A percentile compares a stretch with the other conserved stretches of the same genome.
Conservation (phyloP, 2,113 vertebrate species). For the Columba janthina region DNA sequence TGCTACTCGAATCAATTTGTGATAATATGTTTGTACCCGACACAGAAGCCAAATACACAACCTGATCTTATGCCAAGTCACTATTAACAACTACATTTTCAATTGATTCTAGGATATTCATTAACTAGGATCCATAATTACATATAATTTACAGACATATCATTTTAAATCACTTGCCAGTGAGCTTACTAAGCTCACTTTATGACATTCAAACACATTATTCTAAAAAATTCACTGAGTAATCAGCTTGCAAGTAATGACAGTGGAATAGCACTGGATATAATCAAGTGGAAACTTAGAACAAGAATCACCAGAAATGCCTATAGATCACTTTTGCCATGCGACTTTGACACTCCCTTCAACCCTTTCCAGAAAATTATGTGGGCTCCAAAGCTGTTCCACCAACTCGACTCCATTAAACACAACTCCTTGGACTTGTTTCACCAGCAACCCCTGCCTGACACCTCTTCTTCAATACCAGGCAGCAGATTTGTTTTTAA, state of each 20-base stretch:
- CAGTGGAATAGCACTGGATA: neutral
- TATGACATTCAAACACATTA: conserved; percentile 57
- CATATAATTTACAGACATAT: conserved; percentile 52
- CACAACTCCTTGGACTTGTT: neutral
- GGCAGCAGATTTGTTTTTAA: neutral
- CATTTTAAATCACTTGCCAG: conserved; percentile 53
- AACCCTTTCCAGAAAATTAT: neutral
- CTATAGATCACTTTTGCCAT: neutral
- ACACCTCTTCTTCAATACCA: neutral
- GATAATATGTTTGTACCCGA: conserved; percentile 38
- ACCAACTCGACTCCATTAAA: neutral
- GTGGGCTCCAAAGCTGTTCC: neutral
- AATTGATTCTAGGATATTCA: conserved; percentile 54
- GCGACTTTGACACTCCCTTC: neutral
- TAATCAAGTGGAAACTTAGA: neutral
- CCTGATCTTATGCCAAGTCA: conserved; percentile 21
- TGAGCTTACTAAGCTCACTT: conserved; percentile 28
- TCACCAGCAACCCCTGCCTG: fast-evolving
- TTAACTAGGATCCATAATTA: conserved; percentile 54
- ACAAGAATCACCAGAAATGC: neutral
- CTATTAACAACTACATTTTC: conserved; percentile 47
- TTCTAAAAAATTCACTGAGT: conserved; percentile 45
- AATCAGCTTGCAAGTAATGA: conserved; percentile 49
- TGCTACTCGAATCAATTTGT: conserved; percentile 39
- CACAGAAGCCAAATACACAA: conserved; percentile 46